Conservation (phyloP, 2,888 invertebrate genomes). For the Melanchra persicariae region DNA sequence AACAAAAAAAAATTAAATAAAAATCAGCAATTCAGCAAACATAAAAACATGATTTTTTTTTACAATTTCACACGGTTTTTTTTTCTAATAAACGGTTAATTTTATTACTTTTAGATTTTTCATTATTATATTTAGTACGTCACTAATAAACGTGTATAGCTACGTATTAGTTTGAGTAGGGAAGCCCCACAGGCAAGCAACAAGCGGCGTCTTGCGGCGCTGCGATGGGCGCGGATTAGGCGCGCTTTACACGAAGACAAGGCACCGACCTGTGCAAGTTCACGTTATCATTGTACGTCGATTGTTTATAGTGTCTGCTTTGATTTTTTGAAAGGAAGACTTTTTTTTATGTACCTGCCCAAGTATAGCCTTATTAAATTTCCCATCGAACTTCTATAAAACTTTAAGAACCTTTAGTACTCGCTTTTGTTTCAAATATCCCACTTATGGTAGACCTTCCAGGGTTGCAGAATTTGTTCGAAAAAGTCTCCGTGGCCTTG, state of each 20-base stretch:
- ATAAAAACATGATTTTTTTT: too few species aligned
- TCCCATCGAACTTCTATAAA: too few species aligned
- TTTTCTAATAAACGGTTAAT: background rate
- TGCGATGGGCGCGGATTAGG: conserved; percentile 82
- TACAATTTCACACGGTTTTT: too few species aligned
- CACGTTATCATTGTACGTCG: conserved; percentile 39
- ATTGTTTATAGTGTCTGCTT: conserved; percentile 33
- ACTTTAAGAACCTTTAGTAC: too few species aligned
- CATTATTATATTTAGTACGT: background rate
- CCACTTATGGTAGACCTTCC: too few species aligned
- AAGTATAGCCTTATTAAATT: too few species aligned
- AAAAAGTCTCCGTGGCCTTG: too few species aligned
- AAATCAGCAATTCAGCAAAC: too few species aligned
- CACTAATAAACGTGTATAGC: conserved; percentile 13
- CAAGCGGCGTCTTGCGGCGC: conserved; percentile 85
- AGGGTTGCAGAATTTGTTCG: too few species aligned
- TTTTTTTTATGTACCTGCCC: too few species aligned
- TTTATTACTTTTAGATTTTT: background rate
- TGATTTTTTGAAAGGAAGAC: conserved; percentile 7
- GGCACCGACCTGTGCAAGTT: conserved; percentile 50
- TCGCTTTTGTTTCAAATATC: too few species aligned
- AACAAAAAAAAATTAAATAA: too few species aligned
- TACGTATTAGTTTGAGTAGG: conserved; percentile 35
- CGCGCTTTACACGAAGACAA: conserved; percentile 78
- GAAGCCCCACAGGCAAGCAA: conserved; percentile 85